phyloP scores from a whole-genome alignment of 2,113 vertebrate genomes.

The Bettongia penicillata region DNA sequence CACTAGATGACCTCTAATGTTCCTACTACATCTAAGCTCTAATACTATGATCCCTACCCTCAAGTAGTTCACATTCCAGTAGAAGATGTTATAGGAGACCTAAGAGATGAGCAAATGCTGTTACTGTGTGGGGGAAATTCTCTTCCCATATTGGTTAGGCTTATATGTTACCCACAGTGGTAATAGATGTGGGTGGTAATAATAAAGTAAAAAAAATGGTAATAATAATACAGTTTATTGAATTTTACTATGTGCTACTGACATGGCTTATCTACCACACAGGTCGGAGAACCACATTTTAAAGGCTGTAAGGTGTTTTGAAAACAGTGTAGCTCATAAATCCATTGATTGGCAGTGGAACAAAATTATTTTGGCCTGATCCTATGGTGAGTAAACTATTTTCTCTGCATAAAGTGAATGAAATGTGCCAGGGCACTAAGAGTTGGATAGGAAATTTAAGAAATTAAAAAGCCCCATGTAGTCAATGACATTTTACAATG shows the following conservation, averaged over 20 bases:
- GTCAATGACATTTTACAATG: constrained; percentile 32
- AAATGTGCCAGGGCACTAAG: background rate
- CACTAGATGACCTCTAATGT: background rate
- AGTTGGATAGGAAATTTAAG: constrained; percentile 5
- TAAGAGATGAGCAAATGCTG: background rate
- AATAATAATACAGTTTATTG: background rate
- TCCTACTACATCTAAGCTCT: background rate
- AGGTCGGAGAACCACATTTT: background rate
- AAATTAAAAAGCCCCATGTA: background rate
- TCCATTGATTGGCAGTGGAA: accelerated
- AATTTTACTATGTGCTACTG: background rate
- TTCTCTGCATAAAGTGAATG: background rate
- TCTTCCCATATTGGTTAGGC: background rate
- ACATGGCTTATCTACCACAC: background rate
- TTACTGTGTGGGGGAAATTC: background rate
- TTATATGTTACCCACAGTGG: background rate
- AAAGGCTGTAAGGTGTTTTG: accelerated
- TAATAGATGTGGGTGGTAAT: background rate
- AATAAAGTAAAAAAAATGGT: too few species aligned
- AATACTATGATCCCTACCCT: background rate
- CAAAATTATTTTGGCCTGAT: accelerated
- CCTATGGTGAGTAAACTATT: accelerated
- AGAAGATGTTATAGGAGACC: background rate
- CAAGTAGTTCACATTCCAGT: background rate
- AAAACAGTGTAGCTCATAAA: accelerated